Conservation (phyloP, 2,113 vertebrate species). For the Pseudonaja textilis region DNA sequence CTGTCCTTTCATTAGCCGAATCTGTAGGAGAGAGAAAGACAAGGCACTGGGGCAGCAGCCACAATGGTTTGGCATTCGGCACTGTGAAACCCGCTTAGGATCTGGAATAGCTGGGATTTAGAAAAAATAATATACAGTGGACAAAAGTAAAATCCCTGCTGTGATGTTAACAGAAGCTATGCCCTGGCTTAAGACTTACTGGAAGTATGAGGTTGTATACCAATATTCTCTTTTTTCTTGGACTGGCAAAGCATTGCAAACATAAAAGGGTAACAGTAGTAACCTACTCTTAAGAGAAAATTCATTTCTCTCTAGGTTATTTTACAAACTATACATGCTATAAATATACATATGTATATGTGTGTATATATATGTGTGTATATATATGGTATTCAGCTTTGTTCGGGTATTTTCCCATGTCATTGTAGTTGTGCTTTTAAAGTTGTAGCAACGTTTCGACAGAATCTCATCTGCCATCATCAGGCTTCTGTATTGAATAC, state of each 20-base stretch:
- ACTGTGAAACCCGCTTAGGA: background rate
- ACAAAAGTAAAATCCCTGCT: background rate
- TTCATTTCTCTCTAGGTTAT: background rate
- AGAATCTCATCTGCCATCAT: no score
- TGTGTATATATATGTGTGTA: no score
- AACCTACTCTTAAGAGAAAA: background rate
- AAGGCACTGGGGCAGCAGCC: no score
- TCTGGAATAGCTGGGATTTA: background rate
- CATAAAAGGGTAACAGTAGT: background rate
- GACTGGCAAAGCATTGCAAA: background rate
- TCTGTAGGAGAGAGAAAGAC: conserved; percentile 61
- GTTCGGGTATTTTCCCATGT: no score
- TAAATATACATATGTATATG: no score
- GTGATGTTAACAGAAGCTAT: background rate
- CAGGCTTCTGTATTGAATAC: no score
- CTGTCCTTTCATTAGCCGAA: conserved; percentile 84
- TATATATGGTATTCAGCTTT: no score
- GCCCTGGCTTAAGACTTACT: background rate
- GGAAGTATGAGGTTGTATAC: background rate
- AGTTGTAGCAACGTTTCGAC: no score
- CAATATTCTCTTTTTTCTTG: background rate
- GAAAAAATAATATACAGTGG: background rate
- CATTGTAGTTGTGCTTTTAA: no score
- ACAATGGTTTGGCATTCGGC: background rate
- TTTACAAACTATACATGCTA: background rate